Conservation (phyloP, 2,113 vertebrate species). For the Cololabis saira region DNA sequence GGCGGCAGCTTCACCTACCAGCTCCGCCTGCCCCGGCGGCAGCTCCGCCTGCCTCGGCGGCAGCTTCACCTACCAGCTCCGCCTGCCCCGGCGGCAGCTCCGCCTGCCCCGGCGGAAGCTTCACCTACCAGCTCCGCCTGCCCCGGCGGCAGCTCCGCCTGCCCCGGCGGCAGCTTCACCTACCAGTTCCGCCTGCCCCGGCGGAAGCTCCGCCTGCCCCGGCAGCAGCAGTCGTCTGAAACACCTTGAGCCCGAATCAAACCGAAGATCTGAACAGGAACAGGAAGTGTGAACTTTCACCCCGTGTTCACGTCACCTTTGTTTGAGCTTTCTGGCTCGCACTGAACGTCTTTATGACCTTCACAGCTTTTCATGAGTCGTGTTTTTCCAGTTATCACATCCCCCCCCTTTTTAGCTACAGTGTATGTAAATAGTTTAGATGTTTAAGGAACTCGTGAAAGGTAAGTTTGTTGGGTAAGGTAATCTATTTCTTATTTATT, state of each 20-base stretch:
- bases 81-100: no score
- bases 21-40: no score
- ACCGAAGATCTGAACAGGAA: constrained; percentile 5
- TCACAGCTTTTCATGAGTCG: neutral
- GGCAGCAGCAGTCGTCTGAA: neutral
- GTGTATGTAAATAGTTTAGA: neutral
- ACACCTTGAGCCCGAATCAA: neutral
- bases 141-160: no score
- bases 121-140: no score
- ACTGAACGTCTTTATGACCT: neutral
- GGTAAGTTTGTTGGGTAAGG: constrained; percentile 69
- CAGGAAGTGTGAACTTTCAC: constrained; percentile 71
- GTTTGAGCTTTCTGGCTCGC: neutral
- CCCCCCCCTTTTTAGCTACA: neutral
- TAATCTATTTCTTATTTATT: constrained; percentile 2
- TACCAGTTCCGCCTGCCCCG: no score
- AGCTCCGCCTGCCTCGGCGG: no score
- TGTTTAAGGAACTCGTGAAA: neutral
- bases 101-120: no score
- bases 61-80: no score
- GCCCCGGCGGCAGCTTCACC: no score
- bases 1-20: no score
- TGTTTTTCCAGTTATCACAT: neutral
- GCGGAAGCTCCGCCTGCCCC: no score
- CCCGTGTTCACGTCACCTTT: constrained; percentile 24